Base-by-base conservation (phyloP, 1,140 invertebrate genomes). In the Holotrichia oblita region DNA sequence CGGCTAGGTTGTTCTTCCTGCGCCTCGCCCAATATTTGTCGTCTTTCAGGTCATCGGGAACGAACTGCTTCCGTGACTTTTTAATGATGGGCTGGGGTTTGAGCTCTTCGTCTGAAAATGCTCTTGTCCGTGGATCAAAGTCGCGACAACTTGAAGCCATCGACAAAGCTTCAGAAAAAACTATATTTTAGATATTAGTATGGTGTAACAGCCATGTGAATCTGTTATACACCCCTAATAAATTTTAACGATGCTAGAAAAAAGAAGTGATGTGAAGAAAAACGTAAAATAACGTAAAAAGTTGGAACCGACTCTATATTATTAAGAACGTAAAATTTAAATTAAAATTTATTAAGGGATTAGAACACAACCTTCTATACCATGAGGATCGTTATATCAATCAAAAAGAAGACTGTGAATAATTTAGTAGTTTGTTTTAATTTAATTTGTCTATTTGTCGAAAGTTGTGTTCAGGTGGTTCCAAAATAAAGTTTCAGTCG, bases 1-100 rank as follows among this genome's bases (percentile, higher is more conserved):
- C 97, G n/a, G 97, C 97, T 90, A 97, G 93, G 88, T 99, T 99
- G 89, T 99, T 99, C 93, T 99, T 98, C 90, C 95, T 94, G 83
- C 97, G 91, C 83, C 97, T 91, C 79, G 94, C 94, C 97, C 97
- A 99, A 89, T 99, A 99, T 90, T 97, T 97, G 89, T 98, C 97
- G 89, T 99, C 97, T 89, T 99, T 99, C 86, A 95, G 90, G 87
- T 97, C 95, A 88, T 98, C 96, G 83, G 97, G 97, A 86, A 99
- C 97, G 91, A 97, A 98, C 92, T 98, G 92, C 92, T 98, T 98
- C 88, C 94, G 93, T 86, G 97, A 98, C 89, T 99, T 99, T 91
- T 98, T 98, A 87, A 98, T 96, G 92, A 99, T 97, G 79, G 97
- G 97, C 88, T 98, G 97, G 79, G 97, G 97, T 89, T 98, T 98